Evolutionary conservation across 2,888 invertebrate species (phyloP), one percentile per base, ranked within the genome.

Genomic region (Trichogramma evanescens): DNA sequence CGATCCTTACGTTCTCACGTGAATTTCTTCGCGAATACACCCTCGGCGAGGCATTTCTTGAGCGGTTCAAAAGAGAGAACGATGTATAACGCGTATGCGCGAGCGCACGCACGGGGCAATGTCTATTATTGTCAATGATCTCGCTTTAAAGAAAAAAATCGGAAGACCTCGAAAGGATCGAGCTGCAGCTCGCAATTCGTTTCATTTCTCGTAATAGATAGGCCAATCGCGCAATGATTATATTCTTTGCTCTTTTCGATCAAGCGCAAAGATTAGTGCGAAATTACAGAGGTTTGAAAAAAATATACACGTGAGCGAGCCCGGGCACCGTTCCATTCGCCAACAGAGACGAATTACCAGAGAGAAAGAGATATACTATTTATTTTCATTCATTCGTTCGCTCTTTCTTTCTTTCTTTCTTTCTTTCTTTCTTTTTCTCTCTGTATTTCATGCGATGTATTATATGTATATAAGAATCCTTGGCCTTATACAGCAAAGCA

Each of bases 161-260:
- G 26, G 26, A 26, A 26, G 26, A 26, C 26, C 26, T 26, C 26
- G 26, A 26, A 26, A n/a, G 45, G 13, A 38, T 48, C 13, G 43
- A 26, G 54, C 49, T 58, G 54, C 40, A 54, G 54, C 48, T 53
- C 60, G 59, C 51, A 53, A 56, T 13, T 38, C n/a, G 5, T 40
- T 48, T 48, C 41, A 41, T 50, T 26, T 44, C 50, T 45, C 13
- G 67, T 71, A 72, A 73, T 75, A 71, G 72, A 72, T 71, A 72
- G 74, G 72, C 68, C 72, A 71, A 74, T 74, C 71, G 74, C 10
- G 70, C 71, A 68, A 64, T 61, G 69, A 72, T 72, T 70, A 72
- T 67, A 69, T 71, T 71, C 70, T 72, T 38, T 39, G 41, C 45
- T 52, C 5, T 26, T 5, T 26, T 42, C 65, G 66, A 64, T 61